These are phyloP conservation scores for Poecile montanus DNA, from an alignment of 2,797 vertebrate species.

Conservation along the genomic window DNA sequence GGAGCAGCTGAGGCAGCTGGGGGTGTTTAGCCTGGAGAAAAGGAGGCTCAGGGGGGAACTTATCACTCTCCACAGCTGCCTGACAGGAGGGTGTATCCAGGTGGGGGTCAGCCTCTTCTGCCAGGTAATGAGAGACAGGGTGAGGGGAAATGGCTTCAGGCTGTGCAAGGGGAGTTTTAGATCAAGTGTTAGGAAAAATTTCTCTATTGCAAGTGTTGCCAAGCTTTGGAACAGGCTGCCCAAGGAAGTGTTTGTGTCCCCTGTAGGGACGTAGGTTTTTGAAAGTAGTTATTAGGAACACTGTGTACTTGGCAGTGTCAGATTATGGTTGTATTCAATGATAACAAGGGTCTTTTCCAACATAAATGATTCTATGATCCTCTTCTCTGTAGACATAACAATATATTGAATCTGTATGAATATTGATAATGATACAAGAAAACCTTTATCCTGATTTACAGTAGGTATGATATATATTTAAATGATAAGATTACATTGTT, in stretches of 20 bases:
- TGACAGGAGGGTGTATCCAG: neutral
- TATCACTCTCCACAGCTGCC: accelerated
- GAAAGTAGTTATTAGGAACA: neutral
- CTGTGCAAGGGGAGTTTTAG: neutral
- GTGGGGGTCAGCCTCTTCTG: accelerated
- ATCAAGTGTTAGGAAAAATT: neutral
- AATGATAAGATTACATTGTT: neutral
- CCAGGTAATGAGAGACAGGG: neutral
- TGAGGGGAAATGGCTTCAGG: neutral
- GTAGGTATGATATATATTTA: neutral
- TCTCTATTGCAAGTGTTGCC: neutral
- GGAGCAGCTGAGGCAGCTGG: neutral
- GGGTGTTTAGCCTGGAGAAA: neutral
- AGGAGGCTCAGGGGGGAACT: neutral
- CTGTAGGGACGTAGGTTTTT: neutral
- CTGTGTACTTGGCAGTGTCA: neutral
- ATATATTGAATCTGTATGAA: neutral
- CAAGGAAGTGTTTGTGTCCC: neutral
- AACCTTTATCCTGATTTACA: neutral
- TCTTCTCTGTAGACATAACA: neutral
- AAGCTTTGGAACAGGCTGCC: neutral
- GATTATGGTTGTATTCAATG: neutral
- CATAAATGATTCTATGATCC: neutral
- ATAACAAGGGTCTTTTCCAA: neutral
- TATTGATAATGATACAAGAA: neutral